These are phyloP conservation scores for Lucilia cuprina DNA, from an alignment of 1,140 invertebrate genomes.

Conservation along the genomic window DNA sequence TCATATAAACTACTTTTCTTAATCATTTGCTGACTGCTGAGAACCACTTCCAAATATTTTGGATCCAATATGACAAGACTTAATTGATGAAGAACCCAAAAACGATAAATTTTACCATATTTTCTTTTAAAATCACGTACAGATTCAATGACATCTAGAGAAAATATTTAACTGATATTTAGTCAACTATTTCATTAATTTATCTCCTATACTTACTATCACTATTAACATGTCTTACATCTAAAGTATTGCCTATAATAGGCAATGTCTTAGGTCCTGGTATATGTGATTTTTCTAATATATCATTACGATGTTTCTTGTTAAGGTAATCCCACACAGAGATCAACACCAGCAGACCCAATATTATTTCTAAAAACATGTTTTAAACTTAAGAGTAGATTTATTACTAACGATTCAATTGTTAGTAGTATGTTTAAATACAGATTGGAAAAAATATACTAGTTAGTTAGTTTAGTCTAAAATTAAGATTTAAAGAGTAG, in stretches of 20 bases:
- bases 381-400: not conserved
- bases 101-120: constrained; percentile 22
- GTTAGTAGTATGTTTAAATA: too few species aligned
- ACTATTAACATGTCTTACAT: too few species aligned
- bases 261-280: constrained; percentile 22
- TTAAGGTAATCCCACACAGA: constrained; percentile 23
- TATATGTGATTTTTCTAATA: not conserved
- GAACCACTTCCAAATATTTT: constrained; percentile 43
- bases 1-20: constrained; percentile 57
- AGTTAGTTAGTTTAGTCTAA: too few species aligned
- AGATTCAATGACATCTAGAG: too few species aligned
- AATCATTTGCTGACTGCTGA: constrained; percentile 52
- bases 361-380: constrained; percentile 14
- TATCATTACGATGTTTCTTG: constrained; percentile 13
- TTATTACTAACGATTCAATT: not conserved
- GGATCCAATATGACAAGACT: constrained; percentile 45
- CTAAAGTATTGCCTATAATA: constrained; percentile 17
- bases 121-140: not conserved
- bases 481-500: too few species aligned
- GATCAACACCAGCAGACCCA: not conserved
- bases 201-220: too few species aligned
- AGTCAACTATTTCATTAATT: not conserved
- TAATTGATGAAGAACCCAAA: constrained; percentile 60
- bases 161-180: too few species aligned
- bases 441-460: too few species aligned